Conservation (phyloP, 2,797 vertebrate genomes). For the Mycteria americana region DNA sequence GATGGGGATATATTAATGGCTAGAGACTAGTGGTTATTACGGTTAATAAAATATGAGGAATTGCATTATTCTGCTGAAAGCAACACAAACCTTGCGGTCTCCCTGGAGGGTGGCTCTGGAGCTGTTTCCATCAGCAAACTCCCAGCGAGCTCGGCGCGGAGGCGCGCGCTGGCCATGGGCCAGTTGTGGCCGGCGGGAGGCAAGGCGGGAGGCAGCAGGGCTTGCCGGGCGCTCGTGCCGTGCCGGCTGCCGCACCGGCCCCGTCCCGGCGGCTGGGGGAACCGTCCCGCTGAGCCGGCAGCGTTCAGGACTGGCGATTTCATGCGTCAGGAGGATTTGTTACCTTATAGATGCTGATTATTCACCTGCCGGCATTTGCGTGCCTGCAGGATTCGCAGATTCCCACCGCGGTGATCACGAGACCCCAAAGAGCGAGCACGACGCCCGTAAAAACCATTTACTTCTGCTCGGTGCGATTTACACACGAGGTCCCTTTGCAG, state of each 20-base stretch:
- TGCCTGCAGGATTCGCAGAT: not conserved
- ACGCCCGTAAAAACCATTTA: rapidly evolving
- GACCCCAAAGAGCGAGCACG: rapidly evolving
- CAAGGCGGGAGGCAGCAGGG: not conserved
- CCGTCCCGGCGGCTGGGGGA: rapidly evolving
- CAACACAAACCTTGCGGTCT: not conserved
- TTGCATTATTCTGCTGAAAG: conserved; percentile 64
- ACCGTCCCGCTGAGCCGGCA: not conserved
- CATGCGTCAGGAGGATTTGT: not conserved
- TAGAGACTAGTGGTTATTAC: conserved; percentile 68
- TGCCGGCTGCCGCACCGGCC: rapidly evolving
- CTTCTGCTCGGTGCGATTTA: not conserved
- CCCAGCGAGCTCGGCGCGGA: not conserved
- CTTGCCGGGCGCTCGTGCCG: rapidly evolving
- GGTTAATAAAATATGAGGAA: conserved; percentile 75
- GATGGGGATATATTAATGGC: conserved; percentile 63
- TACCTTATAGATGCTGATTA: not conserved
- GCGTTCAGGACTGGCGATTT: rapidly evolving
- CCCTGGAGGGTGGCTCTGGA: conserved; percentile 38
- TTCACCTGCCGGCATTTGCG: rapidly evolving
- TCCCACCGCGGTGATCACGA: not conserved
- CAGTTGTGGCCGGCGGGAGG: rapidly evolving
- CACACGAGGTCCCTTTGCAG: rapidly evolving
- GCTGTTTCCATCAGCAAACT: conserved; percentile 44
- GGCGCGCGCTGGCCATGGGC: rapidly evolving